Evolutionary conservation across 2,888 invertebrate species (phyloP).

Genomic region (Trachelus iudaicus): DNA sequence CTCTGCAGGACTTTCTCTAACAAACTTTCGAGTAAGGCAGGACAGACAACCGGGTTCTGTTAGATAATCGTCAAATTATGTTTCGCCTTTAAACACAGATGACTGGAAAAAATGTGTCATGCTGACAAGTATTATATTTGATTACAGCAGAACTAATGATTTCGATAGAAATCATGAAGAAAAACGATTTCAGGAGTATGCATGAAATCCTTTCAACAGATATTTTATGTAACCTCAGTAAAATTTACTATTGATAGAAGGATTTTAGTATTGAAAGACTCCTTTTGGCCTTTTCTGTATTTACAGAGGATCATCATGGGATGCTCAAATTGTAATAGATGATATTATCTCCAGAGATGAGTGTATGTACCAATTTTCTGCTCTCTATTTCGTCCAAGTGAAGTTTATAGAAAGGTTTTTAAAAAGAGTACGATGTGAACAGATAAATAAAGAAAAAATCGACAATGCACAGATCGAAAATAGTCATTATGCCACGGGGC

Average conservation of each 20-base stretch:
- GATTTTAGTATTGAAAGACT: too few relatives aligned
- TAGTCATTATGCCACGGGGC: too few relatives aligned
- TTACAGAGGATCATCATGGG: too few relatives aligned
- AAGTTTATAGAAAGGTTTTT: too few relatives aligned
- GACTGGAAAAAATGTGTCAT: neutral
- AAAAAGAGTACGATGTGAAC: neutral
- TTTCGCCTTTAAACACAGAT: neutral
- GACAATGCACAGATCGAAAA: neutral
- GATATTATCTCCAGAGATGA: too few relatives aligned
- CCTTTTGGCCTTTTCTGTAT: too few relatives aligned
- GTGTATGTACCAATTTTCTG: too few relatives aligned
- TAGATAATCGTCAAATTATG: neutral
- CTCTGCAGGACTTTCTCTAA: neutral
- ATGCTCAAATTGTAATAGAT: too few relatives aligned
- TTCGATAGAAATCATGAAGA: neutral
- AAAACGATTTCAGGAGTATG: neutral
- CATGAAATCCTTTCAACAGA: neutral
- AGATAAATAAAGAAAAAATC: neutral
- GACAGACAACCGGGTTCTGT: neutral
- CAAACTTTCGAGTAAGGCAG: neutral
- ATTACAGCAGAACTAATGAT: neutral
- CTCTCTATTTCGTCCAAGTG: too few relatives aligned
- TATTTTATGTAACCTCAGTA: neutral
- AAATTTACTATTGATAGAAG: too few relatives aligned
- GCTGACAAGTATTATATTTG: neutral